Evolutionary conservation across 2,888 invertebrate species (phyloP), one percentile per base, ranked within the genome.

Genomic region (Sinodicranocentrus sp.): DNA sequence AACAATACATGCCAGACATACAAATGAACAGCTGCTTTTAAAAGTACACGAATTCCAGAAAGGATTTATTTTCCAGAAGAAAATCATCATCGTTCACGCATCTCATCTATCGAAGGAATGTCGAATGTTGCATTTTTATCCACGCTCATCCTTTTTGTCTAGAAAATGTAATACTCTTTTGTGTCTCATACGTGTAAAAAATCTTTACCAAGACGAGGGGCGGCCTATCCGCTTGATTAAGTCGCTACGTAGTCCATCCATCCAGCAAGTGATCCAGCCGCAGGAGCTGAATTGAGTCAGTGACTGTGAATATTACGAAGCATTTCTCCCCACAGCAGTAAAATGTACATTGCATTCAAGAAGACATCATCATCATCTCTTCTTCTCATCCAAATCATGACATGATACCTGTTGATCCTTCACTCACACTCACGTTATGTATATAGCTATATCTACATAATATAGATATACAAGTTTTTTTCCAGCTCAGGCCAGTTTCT

Each of bases 271-370:
- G 61, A 79, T 70, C 70, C 63, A 79, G 79, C 79, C 79, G 79
- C 79, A 79, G 79, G 79, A 79, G 79, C 71, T 79, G 63, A 71
- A 71, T 71, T 71, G 63, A 79, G 79, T 71, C 71, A 68, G 78
- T 68, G 77, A 63, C 67, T 67, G 44, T 67, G 44, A 67, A 67
- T 67, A 67, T 67, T 67, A 13, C 26, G 52, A 39, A 48, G 19
- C 44, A 76, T 48, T 44, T 70, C 54, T 48, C 61, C 70, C 70
- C 70, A 59, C 28, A 78, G 78, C 63, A 68, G 54, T 44, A 63
- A 65, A 17, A 71, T 78, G 78, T 54, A 57, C 54, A 44, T 21
- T 44, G 48, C 63, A 63, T 63, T 63, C 63, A 63, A 43, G 44
- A 67, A 67, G 67, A 67, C 77, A 39, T 44, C 68, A 78, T 78